These are phyloP conservation scores for Lerista edwardsae DNA, from an alignment of 2,797 vertebrate genomes.

Conservation along the genomic window DNA sequence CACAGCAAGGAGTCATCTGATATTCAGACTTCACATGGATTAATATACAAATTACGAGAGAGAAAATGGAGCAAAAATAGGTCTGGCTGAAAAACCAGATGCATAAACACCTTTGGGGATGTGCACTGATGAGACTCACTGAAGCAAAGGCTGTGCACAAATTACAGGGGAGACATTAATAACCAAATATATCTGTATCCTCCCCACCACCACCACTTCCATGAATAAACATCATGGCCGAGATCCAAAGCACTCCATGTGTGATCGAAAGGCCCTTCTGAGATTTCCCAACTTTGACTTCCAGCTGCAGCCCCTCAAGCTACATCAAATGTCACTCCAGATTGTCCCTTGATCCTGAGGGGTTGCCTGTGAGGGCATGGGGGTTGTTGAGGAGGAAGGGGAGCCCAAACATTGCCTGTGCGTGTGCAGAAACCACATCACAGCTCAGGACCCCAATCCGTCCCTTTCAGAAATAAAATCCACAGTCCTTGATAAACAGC, in stretches of 20 bases:
- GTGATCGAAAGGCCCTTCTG: too few relatives aligned
- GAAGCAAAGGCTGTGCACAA: slow-evolving; percentile 16
- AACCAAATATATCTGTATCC: neutral
- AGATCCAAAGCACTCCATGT: neutral
- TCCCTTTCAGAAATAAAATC: too few relatives aligned
- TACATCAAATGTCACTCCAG: neutral
- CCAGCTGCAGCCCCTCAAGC: neutral
- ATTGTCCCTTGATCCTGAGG: too few relatives aligned
- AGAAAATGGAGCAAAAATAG: slow-evolving; percentile 11
- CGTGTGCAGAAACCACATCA: neutral
- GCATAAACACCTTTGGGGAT: slow-evolving; percentile 33
- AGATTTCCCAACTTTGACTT: neutral
- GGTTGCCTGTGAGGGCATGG: neutral
- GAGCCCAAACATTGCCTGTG: too few relatives aligned
- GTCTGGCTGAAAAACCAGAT: slow-evolving; percentile 28
- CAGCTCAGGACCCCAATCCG: neutral
- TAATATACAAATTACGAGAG: slow-evolving; percentile 37
- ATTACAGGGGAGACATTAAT: slow-evolving; percentile 1
- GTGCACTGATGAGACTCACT: neutral
- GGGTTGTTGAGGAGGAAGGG: too few relatives aligned
- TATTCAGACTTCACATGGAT: slow-evolving; percentile 9
- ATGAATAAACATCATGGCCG: neutral
- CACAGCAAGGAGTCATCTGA: neutral
- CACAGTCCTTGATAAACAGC: neutral
- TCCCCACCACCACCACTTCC: neutral